Evolutionary conservation across 2,113 vertebrate species (phyloP).

Genomic region (Fregetta grallaria): DNA sequence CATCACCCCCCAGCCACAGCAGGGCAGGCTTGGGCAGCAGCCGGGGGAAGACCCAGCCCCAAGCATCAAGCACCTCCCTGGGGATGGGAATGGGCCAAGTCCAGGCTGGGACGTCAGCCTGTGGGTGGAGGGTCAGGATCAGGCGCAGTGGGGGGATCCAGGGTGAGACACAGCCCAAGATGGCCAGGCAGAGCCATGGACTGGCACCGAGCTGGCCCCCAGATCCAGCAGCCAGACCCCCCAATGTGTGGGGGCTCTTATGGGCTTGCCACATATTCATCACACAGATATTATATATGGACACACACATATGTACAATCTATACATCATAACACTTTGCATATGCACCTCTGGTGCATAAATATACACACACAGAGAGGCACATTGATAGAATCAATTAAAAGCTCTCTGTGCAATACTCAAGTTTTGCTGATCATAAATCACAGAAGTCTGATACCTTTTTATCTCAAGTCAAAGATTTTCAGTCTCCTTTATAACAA

Average conservation of each 20-base stretch:
- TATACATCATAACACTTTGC: background rate
- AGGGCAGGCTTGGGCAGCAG: background rate
- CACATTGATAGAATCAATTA: background rate
- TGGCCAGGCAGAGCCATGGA: background rate
- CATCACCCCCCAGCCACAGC: background rate
- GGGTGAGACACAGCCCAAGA: background rate
- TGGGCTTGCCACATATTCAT: background rate
- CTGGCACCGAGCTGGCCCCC: background rate
- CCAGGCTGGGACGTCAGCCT: background rate
- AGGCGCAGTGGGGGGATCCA: background rate
- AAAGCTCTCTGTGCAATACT: background rate
- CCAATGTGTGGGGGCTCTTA: fast-evolving
- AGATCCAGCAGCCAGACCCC: background rate
- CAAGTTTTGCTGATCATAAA: background rate
- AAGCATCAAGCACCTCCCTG: background rate
- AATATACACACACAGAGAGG: background rate
- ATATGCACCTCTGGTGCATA: background rate
- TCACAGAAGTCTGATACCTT: background rate
- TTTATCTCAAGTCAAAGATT: constrained; percentile 22
- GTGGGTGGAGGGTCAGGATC: background rate
- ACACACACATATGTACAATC: background rate
- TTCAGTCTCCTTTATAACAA: background rate
- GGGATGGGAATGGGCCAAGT: background rate
- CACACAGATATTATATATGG: background rate
- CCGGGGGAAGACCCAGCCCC: background rate